phyloP scores from a whole-genome alignment of 2,888 invertebrate genomes.

The Caenorhabditis macrosperma region DNA sequence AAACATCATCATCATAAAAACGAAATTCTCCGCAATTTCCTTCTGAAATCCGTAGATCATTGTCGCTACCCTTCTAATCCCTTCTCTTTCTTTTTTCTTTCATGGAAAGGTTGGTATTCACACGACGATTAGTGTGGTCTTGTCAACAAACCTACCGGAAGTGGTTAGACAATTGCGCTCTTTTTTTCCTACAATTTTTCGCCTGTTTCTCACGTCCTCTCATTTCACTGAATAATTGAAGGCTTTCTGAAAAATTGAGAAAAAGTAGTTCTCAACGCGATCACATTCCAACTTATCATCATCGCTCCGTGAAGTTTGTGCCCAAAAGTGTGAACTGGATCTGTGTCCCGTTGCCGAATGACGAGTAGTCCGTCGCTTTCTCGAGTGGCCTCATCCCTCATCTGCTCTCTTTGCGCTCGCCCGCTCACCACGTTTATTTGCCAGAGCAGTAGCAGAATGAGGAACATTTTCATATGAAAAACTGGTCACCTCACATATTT shows the following conservation, averaged over 20 bases:
- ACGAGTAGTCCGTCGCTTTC: slow-evolving; percentile 32
- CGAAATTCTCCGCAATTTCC: not conserved
- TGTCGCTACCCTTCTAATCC: not conserved
- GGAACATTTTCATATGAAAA: slow-evolving; percentile 6
- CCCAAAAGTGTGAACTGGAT: slow-evolving; percentile 33
- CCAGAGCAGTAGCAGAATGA: slow-evolving; percentile 5
- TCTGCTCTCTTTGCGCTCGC: slow-evolving; percentile 24
- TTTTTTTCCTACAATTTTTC: not conserved
- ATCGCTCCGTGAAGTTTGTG: too few species aligned
- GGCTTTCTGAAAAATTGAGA: too few species aligned
- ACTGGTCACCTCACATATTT: not conserved
- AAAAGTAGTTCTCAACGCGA: too few species aligned
- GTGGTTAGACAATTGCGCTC: slow-evolving; percentile 3
- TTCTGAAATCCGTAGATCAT: slow-evolving; percentile 3
- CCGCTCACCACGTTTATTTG: slow-evolving; percentile 24
- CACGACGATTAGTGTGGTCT: slow-evolving; percentile 26
- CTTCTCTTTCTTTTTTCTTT: not conserved
- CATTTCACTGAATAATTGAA: not conserved
- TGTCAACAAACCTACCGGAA: slow-evolving; percentile 48
- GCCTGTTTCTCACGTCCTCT: not conserved
- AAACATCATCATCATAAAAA: slow-evolving; percentile 13
- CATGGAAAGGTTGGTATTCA: not conserved
- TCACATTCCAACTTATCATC: too few species aligned
- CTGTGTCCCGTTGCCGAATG: slow-evolving; percentile 16
- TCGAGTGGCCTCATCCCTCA: slow-evolving; percentile 44